phyloP scores from a whole-genome alignment of 2,888 invertebrate species.

The Nudaria mundana region DNA sequence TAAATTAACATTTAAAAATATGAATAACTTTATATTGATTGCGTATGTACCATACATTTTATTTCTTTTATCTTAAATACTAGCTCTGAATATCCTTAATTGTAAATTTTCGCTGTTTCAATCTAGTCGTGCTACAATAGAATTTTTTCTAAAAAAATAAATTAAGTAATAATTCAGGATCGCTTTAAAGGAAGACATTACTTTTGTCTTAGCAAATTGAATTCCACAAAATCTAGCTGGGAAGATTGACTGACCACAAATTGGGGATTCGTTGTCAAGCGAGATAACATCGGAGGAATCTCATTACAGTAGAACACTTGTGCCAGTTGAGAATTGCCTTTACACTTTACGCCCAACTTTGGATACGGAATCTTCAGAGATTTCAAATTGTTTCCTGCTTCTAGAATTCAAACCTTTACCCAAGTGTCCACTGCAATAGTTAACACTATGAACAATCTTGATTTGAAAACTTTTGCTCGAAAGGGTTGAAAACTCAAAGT shows the following conservation, averaged over 20 bases:
- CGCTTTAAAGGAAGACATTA: constrained; percentile 53
- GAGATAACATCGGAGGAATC: constrained; percentile 75
- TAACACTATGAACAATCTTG: background rate
- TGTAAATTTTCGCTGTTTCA: too few species aligned
- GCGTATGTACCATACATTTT: too few species aligned
- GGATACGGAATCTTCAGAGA: constrained; percentile 53
- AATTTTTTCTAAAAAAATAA: too few species aligned
- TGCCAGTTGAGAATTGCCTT: constrained; percentile 48
- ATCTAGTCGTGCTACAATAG: too few species aligned
- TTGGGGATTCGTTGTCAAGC: constrained; percentile 76
- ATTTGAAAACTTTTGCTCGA: background rate
- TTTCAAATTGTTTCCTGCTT: constrained; percentile 49
- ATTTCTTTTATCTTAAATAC: too few species aligned
- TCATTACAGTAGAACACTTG: constrained; percentile 70
- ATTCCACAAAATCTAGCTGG: constrained; percentile 60
- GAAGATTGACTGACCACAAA: constrained; percentile 79
- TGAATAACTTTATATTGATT: too few species aligned
- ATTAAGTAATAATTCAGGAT: constrained; percentile 42
- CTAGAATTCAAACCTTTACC: constrained; percentile 15
- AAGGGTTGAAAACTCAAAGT: background rate
- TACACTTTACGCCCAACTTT: constrained; percentile 57
- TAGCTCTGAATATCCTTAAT: too few species aligned
- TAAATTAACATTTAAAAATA: too few species aligned
- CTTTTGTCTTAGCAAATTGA: constrained; percentile 76
- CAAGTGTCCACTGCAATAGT: constrained; percentile 2